These are phyloP conservation scores for Acleris emargana DNA, from an alignment of 2,888 invertebrate genomes.

Conservation along the genomic window DNA sequence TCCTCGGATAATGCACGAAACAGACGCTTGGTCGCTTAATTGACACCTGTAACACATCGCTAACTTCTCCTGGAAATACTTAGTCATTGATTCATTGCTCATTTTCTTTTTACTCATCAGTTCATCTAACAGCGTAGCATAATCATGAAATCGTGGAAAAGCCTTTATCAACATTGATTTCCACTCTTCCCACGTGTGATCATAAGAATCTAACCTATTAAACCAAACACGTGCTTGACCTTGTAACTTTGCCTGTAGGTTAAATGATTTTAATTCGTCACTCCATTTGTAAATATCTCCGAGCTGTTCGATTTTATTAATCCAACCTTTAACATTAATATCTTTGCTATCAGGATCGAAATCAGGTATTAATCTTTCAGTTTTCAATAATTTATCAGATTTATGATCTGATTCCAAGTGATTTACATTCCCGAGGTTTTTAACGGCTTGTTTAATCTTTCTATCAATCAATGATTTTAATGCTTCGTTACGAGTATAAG, in stretches of 20 bases:
- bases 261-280: conserved; percentile 22
- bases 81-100: conserved; percentile 1
- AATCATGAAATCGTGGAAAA: conserved; percentile 7
- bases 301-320: conserved; percentile 38
- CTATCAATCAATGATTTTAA: conserved; percentile 2
- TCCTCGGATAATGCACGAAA: conserved; percentile 27
- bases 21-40: conserved; percentile 14
- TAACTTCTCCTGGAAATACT: conserved; percentile 1
- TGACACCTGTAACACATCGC: conserved; percentile 12
- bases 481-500: background rate
- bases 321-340: conserved; percentile 16
- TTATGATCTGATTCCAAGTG: background rate
- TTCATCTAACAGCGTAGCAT: conserved; percentile 5
- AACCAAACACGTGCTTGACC: conserved; percentile 43
- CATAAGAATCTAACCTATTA: conserved; percentile 34
- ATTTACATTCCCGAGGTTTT: background rate
- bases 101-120: background rate
- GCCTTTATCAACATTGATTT: conserved; percentile 14
- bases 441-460: background rate
- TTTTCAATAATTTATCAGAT: background rate
- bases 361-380: conserved; percentile 4
- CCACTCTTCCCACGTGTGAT: conserved; percentile 37
- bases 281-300: conserved; percentile 23
- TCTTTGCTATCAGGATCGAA: conserved; percentile 5
- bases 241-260: conserved; percentile 39